Conservation (phyloP, 2,797 vertebrate species). For the Xenentodon cancila region DNA sequence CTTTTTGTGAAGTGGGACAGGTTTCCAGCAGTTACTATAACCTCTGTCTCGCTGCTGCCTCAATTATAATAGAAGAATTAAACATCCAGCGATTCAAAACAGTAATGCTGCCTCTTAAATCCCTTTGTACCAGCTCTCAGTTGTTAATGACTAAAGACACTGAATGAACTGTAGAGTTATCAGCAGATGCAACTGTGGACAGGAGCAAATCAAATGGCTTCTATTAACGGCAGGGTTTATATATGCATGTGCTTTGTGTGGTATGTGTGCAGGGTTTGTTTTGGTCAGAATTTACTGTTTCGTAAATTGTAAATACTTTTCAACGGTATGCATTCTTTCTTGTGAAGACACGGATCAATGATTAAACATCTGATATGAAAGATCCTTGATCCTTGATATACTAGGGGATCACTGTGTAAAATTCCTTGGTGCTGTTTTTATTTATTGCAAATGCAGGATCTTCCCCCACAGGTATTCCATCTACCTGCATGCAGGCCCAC, state of each 20-base stretch:
- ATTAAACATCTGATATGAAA: too few relatives aligned
- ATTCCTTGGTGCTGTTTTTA: conserved; percentile 21
- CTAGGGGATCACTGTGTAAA: not conserved
- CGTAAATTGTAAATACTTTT: conserved; percentile 37
- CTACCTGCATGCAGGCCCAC: not conserved
- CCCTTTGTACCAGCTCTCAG: conserved; percentile 81
- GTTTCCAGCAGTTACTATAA: conserved; percentile 87
- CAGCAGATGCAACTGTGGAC: conserved; percentile 70
- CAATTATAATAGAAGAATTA: conserved; percentile 92
- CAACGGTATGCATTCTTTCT: not conserved
- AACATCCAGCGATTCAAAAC: conserved; percentile 84
- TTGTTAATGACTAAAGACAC: conserved; percentile 84
- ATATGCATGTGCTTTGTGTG: conserved; percentile 22
- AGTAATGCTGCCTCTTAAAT: conserved; percentile 84
- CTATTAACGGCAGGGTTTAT: conserved; percentile 50
- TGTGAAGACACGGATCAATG: too few relatives aligned
- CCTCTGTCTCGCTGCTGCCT: conserved; percentile 85
- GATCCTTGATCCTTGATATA: conserved; percentile 1
- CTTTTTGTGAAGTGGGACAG: conserved; percentile 87
- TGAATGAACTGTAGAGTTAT: conserved; percentile 75
- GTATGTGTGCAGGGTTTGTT: conserved; percentile 37
- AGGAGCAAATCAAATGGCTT: conserved; percentile 69
- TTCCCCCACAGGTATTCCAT: conserved; percentile 14
- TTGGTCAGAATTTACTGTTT: conserved; percentile 38
- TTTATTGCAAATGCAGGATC: conserved; percentile 2